These are phyloP conservation scores for Patiria miniata DNA, from an alignment of 35 echinoderm and acorn worm species.

Conservation along the genomic window DNA sequence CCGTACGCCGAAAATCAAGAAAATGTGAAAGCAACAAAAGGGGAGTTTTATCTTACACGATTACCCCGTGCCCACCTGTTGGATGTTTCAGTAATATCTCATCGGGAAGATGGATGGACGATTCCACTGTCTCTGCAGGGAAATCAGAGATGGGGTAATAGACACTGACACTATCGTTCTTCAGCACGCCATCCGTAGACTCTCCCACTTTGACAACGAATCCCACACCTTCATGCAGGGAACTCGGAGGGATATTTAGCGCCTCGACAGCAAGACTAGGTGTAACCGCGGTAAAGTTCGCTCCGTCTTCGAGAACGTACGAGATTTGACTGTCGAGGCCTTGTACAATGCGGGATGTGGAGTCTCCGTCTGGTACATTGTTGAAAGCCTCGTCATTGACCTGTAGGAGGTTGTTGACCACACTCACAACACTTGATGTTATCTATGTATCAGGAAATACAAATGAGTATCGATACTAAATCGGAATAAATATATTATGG, in stretches of 20 bases:
- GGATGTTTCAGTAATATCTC: too few species aligned
- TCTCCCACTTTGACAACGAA: background rate
- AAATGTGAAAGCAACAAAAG: too few species aligned
- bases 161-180: background rate
- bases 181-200: background rate
- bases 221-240: background rate
- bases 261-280: background rate
- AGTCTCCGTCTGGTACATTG: background rate
- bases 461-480: too few species aligned
- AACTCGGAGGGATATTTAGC: background rate
- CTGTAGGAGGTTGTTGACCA: background rate
- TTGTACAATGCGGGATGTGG: background rate
- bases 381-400: background rate
- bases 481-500: too few species aligned
- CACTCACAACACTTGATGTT: background rate
- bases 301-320: background rate
- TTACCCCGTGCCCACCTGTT: too few species aligned
- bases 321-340: background rate
- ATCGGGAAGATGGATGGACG: too few species aligned
- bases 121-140: too few species aligned
- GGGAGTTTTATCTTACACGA: too few species aligned
- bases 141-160: too few species aligned
- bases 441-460: background rate
- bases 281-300: background rate
- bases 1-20: too few species aligned